Evolutionary conservation across 2,113 vertebrate genomes (phyloP).

Genomic region (Guaruba guarouba): DNA sequence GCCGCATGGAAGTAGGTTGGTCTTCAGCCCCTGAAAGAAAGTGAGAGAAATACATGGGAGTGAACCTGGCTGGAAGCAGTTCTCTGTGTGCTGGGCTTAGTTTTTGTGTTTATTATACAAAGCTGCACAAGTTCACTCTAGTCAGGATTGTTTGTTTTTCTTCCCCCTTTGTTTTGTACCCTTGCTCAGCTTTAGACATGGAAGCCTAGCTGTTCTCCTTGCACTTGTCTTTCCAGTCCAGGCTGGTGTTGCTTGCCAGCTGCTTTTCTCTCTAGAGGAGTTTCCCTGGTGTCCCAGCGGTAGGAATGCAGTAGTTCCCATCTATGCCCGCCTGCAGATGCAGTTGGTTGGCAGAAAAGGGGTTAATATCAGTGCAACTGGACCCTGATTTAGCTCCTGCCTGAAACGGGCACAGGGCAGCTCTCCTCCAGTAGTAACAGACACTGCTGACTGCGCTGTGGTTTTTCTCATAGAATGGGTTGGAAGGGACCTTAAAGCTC

Average conservation of each 20-base stretch:
- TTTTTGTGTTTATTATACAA: background rate
- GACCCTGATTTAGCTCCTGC: background rate
- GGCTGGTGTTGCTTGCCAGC: background rate
- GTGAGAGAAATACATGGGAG: background rate
- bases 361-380: background rate
- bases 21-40: background rate
- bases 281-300: background rate
- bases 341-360: background rate
- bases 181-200: background rate
- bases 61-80: background rate
- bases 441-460: background rate
- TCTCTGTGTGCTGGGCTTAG: background rate
- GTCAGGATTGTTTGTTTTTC: background rate
- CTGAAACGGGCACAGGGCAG: background rate
- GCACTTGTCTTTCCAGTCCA: background rate
- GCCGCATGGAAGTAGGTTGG: accelerated
- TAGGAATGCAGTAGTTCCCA: background rate
- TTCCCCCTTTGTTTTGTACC: background rate
- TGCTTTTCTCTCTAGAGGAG: background rate
- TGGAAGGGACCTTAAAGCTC: background rate
- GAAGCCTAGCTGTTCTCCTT: background rate
- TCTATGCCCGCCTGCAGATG: accelerated
- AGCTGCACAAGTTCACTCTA: background rate
- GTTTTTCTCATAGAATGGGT: background rate
- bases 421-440: background rate